phyloP scores from a whole-genome alignment of 2,113 vertebrate genomes.

The Trochalopteron elliotii region DNA sequence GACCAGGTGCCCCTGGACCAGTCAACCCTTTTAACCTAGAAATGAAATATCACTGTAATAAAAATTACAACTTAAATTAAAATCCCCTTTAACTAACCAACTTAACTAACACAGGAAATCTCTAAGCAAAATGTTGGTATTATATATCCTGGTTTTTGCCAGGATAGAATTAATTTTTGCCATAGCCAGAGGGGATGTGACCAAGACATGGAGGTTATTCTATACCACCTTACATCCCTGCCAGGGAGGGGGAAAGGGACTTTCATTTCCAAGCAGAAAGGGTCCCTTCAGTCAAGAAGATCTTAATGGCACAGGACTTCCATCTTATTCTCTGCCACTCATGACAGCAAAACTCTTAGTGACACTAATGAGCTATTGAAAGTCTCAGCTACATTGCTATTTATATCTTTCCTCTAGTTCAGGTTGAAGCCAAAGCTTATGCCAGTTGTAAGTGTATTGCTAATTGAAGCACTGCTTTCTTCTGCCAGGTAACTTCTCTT shows the following conservation, averaged over 20 bases:
- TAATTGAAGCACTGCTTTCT: fast-evolving
- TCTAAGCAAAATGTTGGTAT: neutral
- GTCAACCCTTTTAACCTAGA: constrained; percentile 60
- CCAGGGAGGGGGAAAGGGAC: neutral
- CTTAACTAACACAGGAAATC: neutral
- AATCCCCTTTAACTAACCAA: neutral
- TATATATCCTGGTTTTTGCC: neutral
- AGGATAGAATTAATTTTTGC: neutral
- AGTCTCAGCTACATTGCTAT: neutral
- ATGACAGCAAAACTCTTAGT: neutral
- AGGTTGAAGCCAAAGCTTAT: neutral
- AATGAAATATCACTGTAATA: neutral
- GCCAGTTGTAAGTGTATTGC: neutral
- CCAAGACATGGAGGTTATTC: neutral
- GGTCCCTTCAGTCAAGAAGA: neutral
- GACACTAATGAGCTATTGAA: neutral
- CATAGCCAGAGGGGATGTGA: neutral
- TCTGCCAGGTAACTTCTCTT: neutral
- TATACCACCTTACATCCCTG: neutral
- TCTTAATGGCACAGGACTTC: neutral
- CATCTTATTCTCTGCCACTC: neutral
- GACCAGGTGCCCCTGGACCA: constrained; percentile 19
- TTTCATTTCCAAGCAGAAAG: neutral
- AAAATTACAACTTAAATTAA: neutral
- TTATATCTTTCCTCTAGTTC: neutral